phyloP scores from a whole-genome alignment of 2,113 vertebrate genomes.

The Sterna hirundo region DNA sequence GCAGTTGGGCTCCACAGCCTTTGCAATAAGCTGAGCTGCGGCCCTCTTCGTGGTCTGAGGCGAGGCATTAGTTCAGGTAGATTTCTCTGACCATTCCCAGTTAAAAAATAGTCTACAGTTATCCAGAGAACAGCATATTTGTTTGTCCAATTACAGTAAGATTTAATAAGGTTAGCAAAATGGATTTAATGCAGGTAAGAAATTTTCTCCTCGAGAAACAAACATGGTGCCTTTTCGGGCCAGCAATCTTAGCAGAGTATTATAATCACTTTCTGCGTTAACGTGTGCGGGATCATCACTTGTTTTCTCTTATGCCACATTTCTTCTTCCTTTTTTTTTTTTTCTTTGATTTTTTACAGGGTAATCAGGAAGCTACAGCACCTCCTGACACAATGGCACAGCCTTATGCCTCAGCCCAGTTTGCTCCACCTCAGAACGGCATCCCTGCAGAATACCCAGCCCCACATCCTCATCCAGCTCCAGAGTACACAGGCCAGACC shows the following conservation, averaged over 20 bases:
- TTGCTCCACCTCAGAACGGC: constrained; percentile 89
- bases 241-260: background rate
- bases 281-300: accelerated
- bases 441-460: constrained; percentile 91
- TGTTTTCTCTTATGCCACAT: background rate
- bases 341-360: constrained; percentile 70
- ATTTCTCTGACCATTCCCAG: background rate
- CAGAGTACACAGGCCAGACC: constrained; percentile 89
- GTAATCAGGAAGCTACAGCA: constrained; percentile 94
- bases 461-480: constrained; percentile 88
- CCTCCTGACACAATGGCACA: constrained; percentile 96
- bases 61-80: background rate
- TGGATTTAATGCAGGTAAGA: background rate
- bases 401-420: constrained; percentile 91
- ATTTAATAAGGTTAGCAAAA: background rate
- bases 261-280: background rate
- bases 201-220: background rate
- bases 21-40: background rate
- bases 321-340: background rate
- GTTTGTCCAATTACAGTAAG: background rate
- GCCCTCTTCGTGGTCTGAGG: background rate
- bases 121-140: background rate
- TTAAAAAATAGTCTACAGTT: background rate
- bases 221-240: background rate
- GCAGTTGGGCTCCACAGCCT: background rate